phyloP scores from a whole-genome alignment of 2,797 vertebrate species.

The Vipera ursinii region DNA sequence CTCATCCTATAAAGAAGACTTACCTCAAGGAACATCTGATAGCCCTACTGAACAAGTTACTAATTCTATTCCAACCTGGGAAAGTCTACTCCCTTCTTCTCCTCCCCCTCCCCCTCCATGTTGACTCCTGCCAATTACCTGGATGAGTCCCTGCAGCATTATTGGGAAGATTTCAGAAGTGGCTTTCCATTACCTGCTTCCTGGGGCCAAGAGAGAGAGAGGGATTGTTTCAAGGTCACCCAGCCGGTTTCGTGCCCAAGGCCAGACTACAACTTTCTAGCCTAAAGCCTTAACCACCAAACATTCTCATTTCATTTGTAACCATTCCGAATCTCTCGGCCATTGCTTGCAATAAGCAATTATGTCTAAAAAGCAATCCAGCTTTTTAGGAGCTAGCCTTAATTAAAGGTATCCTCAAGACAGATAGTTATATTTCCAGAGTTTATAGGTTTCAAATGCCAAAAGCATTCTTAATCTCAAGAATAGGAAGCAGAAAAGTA shows the following conservation, averaged over 20 bases:
- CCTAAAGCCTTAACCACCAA: not conserved
- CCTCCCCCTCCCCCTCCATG: not conserved
- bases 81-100: not conserved
- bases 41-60: not conserved
- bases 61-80: not conserved
- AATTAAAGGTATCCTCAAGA: constrained; percentile 27
- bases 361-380: constrained; percentile 8
- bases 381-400: constrained; percentile 29
- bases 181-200: not conserved
- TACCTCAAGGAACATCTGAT: not conserved
- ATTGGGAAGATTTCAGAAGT: not conserved
- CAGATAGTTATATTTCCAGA: constrained; percentile 8
- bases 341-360: constrained; percentile 14
- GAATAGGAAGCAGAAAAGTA: not conserved
- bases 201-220: not conserved
- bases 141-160: not conserved
- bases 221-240: not conserved
- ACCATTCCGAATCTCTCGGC: not conserved
- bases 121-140: not conserved
- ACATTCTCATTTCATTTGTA: not conserved
- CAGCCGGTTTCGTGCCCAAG: not conserved
- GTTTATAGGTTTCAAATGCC: constrained; percentile 1
- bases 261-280: not conserved
- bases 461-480: constrained; percentile 16
- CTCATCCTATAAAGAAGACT: not conserved